Conservation (phyloP, 2,797 vertebrate species). For the Gallinago stenura region DNA sequence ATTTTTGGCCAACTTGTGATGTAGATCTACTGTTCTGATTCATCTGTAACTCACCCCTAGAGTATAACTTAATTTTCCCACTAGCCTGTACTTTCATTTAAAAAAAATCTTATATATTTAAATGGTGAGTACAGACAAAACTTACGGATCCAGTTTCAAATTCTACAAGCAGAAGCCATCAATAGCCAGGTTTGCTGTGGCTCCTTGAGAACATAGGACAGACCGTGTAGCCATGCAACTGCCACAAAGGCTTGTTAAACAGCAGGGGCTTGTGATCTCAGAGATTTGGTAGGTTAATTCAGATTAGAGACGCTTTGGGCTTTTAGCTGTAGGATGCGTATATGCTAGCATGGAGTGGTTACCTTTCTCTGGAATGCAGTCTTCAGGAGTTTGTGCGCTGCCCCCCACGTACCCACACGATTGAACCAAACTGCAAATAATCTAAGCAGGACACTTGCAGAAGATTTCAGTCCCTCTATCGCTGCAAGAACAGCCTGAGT, state of each 20-base stretch:
- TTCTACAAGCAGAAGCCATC: neutral
- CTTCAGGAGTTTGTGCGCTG: neutral
- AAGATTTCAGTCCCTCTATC: neutral
- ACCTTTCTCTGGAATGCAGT: neutral
- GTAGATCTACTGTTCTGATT: neutral
- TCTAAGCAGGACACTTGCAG: neutral
- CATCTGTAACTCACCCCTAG: neutral
- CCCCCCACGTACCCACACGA: neutral
- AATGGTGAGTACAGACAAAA: neutral
- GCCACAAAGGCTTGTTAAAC: rapidly evolving
- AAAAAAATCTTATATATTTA: neutral
- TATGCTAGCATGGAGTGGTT: neutral
- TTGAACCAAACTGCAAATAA: neutral
- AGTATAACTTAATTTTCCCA: neutral
- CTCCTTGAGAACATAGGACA: neutral
- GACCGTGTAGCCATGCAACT: neutral
- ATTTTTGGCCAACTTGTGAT: neutral
- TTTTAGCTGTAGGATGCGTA: neutral
- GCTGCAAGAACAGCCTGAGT: neutral
- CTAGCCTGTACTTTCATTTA: neutral
- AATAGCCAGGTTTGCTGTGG: neutral
- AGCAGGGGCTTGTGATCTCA: neutral
- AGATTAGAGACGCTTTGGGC: neutral
- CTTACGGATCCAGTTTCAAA: neutral
- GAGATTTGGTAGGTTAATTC: neutral